phyloP scores from a whole-genome alignment of 2,888 invertebrate species.

The Falcaria lacertinaria region DNA sequence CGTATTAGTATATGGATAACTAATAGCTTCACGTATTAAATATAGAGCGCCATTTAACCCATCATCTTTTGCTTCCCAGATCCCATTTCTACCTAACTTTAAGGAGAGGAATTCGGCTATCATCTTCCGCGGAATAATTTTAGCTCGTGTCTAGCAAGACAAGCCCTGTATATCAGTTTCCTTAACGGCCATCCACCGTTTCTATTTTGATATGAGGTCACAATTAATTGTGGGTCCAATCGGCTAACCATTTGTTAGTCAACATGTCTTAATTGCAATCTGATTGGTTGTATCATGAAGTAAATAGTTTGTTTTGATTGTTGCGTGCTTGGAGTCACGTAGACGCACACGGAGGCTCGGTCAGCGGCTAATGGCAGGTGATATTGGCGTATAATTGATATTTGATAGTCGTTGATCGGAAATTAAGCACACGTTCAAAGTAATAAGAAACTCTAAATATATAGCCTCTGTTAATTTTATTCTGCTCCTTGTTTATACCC shows the following conservation, averaged over 20 bases:
- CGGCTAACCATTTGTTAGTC: conserved; percentile 25
- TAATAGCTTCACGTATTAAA: no score
- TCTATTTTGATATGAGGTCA: neutral
- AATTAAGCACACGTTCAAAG: conserved; percentile 4
- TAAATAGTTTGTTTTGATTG: conserved; percentile 58
- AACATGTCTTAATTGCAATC: conserved; percentile 36
- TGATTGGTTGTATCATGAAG: conserved; percentile 40
- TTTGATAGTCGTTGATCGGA: conserved; percentile 27
- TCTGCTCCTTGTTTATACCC: no score
- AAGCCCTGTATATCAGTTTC: no score
- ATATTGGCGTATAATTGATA: conserved; percentile 20
- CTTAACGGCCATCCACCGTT: no score
- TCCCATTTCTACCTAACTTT: no score
- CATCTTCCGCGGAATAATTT: no score
- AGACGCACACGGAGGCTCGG: conserved; percentile 22
- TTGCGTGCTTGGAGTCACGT: conserved; percentile 45
- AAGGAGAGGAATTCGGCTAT: no score
- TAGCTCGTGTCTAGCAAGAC: no score
- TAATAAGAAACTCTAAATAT: neutral
- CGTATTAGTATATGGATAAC: no score
- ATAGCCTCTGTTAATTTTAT: no score
- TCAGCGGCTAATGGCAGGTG: neutral
- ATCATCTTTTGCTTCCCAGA: no score
- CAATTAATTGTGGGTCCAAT: conserved; percentile 12
- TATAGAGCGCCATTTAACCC: no score